Evolutionary conservation across 2,797 vertebrate species (phyloP).

Genomic region (Harpagifer antarcticus): DNA sequence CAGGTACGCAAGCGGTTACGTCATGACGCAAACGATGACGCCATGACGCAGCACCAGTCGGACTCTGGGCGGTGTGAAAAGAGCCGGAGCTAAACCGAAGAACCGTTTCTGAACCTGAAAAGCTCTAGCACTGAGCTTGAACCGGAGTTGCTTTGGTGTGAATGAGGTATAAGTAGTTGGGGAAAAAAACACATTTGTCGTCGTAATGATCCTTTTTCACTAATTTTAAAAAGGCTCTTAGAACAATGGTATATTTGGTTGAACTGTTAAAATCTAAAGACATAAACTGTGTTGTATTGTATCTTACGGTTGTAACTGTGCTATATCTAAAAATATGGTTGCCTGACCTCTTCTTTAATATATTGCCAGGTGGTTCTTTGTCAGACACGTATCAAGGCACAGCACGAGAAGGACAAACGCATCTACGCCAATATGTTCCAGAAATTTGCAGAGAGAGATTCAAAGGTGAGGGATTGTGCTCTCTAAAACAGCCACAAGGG

Average conservation of each 20-base stretch:
- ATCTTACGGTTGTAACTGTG: not conserved
- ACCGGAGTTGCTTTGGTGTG: no score
- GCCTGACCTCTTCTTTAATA: not conserved
- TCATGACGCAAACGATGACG: no score
- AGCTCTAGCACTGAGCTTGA: no score
- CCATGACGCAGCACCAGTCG: no score
- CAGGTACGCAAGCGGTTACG: no score
- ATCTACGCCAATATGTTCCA: constrained; percentile 99
- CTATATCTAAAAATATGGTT: not conserved
- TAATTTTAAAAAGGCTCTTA: not conserved
- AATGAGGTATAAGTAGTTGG: no score
- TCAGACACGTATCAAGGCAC: constrained; percentile 92
- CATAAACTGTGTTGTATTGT: not conserved
- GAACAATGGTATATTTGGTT: not conserved
- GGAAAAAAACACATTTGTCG: not conserved
- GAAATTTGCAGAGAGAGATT: constrained; percentile 92
- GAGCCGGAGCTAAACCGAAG: no score
- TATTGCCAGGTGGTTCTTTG: constrained; percentile 83
- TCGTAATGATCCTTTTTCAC: not conserved
- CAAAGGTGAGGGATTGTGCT: constrained; percentile 85
- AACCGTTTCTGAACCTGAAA: no score
- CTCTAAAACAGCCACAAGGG: constrained; percentile 51
- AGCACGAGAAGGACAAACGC: constrained; percentile 95
- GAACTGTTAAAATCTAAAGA: not conserved
- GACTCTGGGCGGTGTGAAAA: no score